A percentile compares a stretch with the other conserved stretches of the same genome.
Evolutionary conservation across 1,140 invertebrate genomes (phyloP).

Genomic region (Danaus plexippus): DNA sequence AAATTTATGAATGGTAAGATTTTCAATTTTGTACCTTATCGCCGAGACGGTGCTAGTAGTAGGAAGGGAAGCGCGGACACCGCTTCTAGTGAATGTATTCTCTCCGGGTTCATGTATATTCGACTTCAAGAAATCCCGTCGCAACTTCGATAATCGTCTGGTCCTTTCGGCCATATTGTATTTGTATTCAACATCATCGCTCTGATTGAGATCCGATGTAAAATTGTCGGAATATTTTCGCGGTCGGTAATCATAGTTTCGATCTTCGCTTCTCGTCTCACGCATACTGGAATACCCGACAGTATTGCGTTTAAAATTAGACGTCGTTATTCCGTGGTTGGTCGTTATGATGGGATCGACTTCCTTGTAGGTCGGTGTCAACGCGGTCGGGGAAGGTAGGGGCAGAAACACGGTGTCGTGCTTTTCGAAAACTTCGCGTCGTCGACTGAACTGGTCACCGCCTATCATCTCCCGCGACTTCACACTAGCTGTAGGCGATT

Average conservation of each 20-base stretch:
- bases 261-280: constrained; percentile 50
- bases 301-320: constrained; percentile 60
- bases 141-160: constrained; percentile 53
- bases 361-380: constrained; percentile 39
- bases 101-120: constrained; percentile 55
- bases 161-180: constrained; percentile 55
- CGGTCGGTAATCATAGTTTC: constrained; percentile 48
- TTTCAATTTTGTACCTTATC: constrained; percentile 58
- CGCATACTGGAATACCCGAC: constrained; percentile 62
- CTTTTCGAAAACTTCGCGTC: constrained; percentile 65
- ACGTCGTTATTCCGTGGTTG: constrained; percentile 60
- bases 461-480: constrained; percentile 66
- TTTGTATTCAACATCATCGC: constrained; percentile 58
- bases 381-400: constrained; percentile 37
- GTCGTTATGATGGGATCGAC: constrained; percentile 61
- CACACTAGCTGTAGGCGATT: constrained; percentile 64
- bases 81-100: constrained; percentile 47
- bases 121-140: constrained; percentile 57
- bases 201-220: constrained; percentile 60
- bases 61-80: constrained; percentile 55
- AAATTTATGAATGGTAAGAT: constrained; percentile 64
- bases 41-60: constrained; percentile 37
- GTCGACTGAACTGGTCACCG: constrained; percentile 62
- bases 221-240: constrained; percentile 65
- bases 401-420: constrained; percentile 63